Percentiles rank a stretch among this genome's conserved stretches.
phyloP scores from a whole-genome alignment of 2,797 vertebrate species.

The Varecia variegata region DNA sequence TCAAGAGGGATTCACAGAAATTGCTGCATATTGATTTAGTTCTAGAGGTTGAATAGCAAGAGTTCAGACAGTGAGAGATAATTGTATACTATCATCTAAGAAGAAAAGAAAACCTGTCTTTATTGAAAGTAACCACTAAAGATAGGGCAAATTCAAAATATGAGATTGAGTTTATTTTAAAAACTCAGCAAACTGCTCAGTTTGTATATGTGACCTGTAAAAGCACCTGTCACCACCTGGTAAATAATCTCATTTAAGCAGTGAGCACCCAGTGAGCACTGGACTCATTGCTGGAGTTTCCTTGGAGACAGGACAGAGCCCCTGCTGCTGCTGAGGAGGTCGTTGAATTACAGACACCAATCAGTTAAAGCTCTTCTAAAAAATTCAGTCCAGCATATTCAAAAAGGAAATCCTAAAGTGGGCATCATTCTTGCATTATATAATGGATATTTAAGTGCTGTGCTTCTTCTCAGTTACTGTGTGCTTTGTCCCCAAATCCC shows the following conservation, averaged over 20 bases:
- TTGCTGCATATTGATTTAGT: background rate
- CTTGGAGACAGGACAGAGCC: background rate
- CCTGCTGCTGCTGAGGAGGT: background rate
- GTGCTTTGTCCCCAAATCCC: background rate
- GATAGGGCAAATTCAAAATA: background rate
- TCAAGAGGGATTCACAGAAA: background rate
- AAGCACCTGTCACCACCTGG: background rate
- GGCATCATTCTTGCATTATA: background rate
- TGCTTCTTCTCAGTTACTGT: background rate
- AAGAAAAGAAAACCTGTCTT: background rate
- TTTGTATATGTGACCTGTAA: background rate
- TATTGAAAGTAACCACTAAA: background rate
- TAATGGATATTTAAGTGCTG: background rate
- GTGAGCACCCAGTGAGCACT: background rate
- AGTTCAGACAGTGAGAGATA: background rate
- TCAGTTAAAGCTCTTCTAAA: background rate
- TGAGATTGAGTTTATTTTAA: background rate
- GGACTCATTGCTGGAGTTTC: background rate
- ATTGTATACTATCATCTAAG: background rate
- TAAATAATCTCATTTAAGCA: background rate
- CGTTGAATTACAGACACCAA: background rate
- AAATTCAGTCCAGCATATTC: background rate
- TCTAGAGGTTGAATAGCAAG: background rate
- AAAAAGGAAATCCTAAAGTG: background rate
- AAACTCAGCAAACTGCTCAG: background rate